Evolutionary conservation across 2,113 vertebrate species (phyloP), one percentile per base, ranked within the genome.

Genomic region (Capricornis sumatraensis): DNA sequence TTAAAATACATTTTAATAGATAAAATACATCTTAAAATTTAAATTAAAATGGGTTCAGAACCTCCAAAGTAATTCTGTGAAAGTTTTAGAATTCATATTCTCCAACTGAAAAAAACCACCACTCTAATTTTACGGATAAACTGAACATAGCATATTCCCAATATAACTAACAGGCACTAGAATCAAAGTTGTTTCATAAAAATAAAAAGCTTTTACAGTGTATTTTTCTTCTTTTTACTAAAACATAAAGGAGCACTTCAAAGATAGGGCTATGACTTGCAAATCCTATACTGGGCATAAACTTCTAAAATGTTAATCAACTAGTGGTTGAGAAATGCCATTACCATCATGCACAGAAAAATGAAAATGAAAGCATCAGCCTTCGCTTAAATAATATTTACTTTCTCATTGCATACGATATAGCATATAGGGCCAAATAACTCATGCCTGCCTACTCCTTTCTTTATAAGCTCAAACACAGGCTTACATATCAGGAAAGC

Each of bases 221-320:
- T 36, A 81, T 58, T 96, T 87, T 90, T 95, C 62, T 95, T 92
- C 74, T 60, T 87, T 94, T 91, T 86, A 87, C 82, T 58, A 94
- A 97, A 95, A 96, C 33, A 76, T 88, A 92, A 91, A 96, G 94
- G 94, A 93, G 50, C 62, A 79, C n/a, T 92, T 94, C 81, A 94
- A 96, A 62, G 28, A 50, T 21, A 50, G 52, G 6, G 19, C 19
- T 85, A 90, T 60, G 36, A 86, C 33, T 97, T 55, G 67, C 94
- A 95, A 91, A 91, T 84, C 21, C 28, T 89, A 89, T 9, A 95
- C 19, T 96, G 19, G 93, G 85, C n/a, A 91, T 89, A 93, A 96
- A 89, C 27, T 76, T 94, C 47, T n/a, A 89, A 87, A 85, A 81
- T 93, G 67, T 86, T 78, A 96, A 86, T 57, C 67, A 95, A 79